A percentile compares a stretch with the other conserved stretches of the same genome.
These are phyloP conservation scores for Forbesichthys papilliferus DNA, from an alignment of 2,113 vertebrate genomes.

Conservation along the genomic window DNA sequence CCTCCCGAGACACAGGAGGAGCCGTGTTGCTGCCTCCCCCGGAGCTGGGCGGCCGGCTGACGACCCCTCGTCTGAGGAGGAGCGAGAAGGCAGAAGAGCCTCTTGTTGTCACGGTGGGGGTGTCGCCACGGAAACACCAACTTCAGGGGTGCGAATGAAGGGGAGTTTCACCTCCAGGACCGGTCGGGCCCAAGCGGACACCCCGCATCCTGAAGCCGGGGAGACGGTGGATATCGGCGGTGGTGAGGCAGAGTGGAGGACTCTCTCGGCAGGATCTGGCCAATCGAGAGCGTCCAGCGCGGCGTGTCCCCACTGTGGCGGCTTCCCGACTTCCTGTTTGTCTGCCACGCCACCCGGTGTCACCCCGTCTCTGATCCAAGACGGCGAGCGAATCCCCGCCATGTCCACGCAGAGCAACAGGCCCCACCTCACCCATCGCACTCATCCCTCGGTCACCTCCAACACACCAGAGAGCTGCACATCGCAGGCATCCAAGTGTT, in stretches of 20 bases:
- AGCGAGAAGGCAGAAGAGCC: conserved; percentile 14
- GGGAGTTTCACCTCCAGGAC: conserved; percentile 30
- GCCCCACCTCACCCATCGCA: conserved; percentile 47
- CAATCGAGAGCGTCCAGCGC: conserved; percentile 37
- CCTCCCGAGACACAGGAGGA: conserved; percentile 28
- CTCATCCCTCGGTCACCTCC: conserved; percentile 21
- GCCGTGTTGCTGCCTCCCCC: conserved; percentile 10
- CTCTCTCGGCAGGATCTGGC: conserved; percentile 29
- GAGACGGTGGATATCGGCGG: conserved; percentile 29
- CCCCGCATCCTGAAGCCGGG: conserved; percentile 25
- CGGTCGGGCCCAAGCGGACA: conserved; percentile 31
- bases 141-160: conserved; percentile 20
- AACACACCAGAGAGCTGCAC: conserved; percentile 30
- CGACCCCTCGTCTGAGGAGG: conserved; percentile 19
- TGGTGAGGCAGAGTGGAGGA: conserved; percentile 32
- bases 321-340: conserved; percentile 25
- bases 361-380: conserved; percentile 8
- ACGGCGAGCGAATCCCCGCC: conserved; percentile 11
- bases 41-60: background rate
- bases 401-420: conserved; percentile 48
- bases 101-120: conserved; percentile 44
- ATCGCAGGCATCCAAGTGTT: conserved; percentile 29
- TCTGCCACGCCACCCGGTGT: conserved; percentile 31
- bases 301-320: conserved; percentile 62
- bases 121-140: background rate